A percentile compares a stretch with the other conserved stretches of the same genome.
Evolutionary conservation across 2,113 vertebrate genomes (phyloP).

Genomic region (Periophthalmus modestus): DNA sequence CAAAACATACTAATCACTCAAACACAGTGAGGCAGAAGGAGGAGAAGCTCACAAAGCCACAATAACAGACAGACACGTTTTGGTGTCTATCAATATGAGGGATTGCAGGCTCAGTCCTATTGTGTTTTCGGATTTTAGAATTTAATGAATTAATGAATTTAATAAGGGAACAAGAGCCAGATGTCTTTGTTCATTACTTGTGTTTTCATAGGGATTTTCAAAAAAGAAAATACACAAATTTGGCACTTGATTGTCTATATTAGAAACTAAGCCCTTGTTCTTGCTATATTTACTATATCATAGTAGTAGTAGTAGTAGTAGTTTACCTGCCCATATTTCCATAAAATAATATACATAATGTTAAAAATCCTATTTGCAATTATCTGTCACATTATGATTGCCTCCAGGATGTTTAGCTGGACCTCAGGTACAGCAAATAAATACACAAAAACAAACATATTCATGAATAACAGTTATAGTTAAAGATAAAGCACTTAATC

Average conservation of each 20-base stretch:
- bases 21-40: slow-evolving; percentile 32
- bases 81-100: neutral
- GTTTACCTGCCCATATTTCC: too few relatives aligned
- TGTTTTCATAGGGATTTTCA: too few relatives aligned
- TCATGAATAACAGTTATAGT: neutral
- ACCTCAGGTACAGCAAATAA: neutral
- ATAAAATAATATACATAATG: too few relatives aligned
- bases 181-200: too few relatives aligned
- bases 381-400: neutral
- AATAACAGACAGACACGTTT: neutral
- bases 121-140: too few relatives aligned
- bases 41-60: neutral
- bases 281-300: too few relatives aligned
- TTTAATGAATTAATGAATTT: too few relatives aligned
- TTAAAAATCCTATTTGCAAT: neutral
- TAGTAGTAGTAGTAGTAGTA: too few relatives aligned
- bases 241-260: too few relatives aligned
- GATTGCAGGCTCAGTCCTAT: neutral
- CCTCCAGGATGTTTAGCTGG: neutral
- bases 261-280: too few relatives aligned
- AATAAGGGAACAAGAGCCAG: too few relatives aligned
- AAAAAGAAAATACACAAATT: too few relatives aligned
- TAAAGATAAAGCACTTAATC: neutral
- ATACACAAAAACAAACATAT: neutral
- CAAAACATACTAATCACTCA: slow-evolving; percentile 45